phyloP scores from a whole-genome alignment of 1,140 invertebrate species.

The Drosophila lowei region DNA sequence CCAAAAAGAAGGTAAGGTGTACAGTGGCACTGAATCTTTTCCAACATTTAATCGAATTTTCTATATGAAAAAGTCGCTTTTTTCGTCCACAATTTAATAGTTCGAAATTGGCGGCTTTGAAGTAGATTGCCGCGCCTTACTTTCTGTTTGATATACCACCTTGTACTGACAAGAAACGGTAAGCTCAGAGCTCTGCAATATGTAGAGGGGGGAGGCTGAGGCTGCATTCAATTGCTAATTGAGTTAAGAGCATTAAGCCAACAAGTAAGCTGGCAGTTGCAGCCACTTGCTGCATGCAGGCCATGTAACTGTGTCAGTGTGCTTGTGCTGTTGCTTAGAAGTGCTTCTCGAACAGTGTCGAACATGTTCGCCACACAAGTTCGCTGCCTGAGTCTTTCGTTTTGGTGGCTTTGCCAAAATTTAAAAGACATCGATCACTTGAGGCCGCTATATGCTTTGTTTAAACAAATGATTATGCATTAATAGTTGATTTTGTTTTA shows the following conservation, averaged over 20 bases:
- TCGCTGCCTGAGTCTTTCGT: constrained; percentile 70
- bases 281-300: constrained; percentile 13
- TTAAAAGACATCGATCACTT: constrained; percentile 32
- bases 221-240: constrained; percentile 13
- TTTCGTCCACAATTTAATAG: no score
- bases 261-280: constrained; percentile 15
- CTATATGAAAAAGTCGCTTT: no score
- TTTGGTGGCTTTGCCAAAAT: constrained; percentile 22
- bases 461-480: constrained; percentile 60
- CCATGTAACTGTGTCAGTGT: constrained; percentile 61
- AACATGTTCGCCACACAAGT: constrained; percentile 56
- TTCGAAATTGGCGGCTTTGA: no score
- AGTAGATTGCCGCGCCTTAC: no score
- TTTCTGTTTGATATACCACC: no score
- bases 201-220: constrained; percentile 11
- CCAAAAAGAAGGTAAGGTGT: no score
- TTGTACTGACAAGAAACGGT: no score
- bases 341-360: constrained; percentile 33
- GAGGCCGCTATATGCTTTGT: constrained; percentile 57
- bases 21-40: no score
- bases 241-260: constrained; percentile 62
- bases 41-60: no score
- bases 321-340: constrained; percentile 40
- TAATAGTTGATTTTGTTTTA: constrained; percentile 51
- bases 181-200: no score